phyloP scores from a whole-genome alignment of 2,797 vertebrate species.

The Myotis findleyi region DNA sequence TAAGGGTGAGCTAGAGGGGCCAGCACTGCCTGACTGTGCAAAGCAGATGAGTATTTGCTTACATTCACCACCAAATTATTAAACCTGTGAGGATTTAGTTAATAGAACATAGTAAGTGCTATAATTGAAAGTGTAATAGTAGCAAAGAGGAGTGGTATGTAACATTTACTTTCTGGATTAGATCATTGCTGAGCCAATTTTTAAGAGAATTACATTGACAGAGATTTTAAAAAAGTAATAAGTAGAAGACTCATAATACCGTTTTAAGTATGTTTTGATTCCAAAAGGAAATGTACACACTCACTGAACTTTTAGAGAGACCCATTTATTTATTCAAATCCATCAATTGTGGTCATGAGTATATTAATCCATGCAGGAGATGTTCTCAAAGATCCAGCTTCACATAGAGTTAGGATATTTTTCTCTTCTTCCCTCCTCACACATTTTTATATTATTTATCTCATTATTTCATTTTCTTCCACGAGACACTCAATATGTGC shows the following conservation, averaged over 20 bases:
- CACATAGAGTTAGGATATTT: background rate
- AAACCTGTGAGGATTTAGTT: background rate
- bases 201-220: slow-evolving; percentile 3
- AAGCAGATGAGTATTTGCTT: background rate
- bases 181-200: background rate
- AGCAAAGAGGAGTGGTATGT: background rate
- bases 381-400: background rate
- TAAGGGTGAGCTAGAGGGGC: background rate
- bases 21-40: background rate
- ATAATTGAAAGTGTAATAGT: background rate
- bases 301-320: background rate
- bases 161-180: background rate
- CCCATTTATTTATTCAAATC: background rate
- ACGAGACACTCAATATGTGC: background rate
- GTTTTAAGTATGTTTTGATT: slow-evolving; percentile 8
- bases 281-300: background rate
- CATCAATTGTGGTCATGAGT: too few species aligned
- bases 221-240: background rate
- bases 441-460: background rate
- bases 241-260: background rate
- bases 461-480: background rate
- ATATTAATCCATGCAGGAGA: background rate
- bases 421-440: background rate
- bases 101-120: background rate
- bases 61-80: background rate